These are phyloP conservation scores for Scomber scombrus DNA, from an alignment of 2,113 vertebrate species.

Conservation along the genomic window DNA sequence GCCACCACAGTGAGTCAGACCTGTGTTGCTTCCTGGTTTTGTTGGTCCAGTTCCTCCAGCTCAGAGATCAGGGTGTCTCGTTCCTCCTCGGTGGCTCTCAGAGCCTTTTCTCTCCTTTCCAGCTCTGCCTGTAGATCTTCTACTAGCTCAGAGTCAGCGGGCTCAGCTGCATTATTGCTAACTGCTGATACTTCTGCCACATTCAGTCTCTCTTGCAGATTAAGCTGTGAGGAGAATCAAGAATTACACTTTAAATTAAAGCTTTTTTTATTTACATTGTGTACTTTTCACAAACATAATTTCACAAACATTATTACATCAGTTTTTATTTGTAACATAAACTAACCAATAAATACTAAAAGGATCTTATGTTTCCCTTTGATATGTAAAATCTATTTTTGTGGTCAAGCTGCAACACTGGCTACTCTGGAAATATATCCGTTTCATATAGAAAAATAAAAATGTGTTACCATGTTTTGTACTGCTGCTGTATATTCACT, in stretches of 20 bases:
- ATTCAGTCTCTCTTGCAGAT: conserved; percentile 70
- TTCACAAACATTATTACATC: not conserved
- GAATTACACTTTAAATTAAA: not conserved
- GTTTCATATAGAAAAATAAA: not conserved
- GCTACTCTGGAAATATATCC: too few relatives aligned
- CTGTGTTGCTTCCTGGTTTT: conserved; percentile 96
- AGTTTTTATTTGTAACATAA: too few relatives aligned
- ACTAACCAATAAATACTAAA: too few relatives aligned
- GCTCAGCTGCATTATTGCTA: not conserved
- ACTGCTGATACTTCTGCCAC: conserved; percentile 44
- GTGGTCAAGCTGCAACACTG: too few relatives aligned
- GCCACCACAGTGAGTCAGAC: conserved; percentile 75
- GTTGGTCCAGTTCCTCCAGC: conserved; percentile 93
- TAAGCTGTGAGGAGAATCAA: conserved; percentile 48
- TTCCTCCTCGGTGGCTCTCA: conserved; percentile 86
- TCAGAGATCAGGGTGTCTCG: conserved; percentile 88
- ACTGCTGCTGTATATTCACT: not conserved
- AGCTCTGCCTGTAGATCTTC: conserved; percentile 85
- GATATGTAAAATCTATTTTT: too few relatives aligned
- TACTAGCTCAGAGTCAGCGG: conserved; percentile 67
- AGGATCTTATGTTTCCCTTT: too few relatives aligned
- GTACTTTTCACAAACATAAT: not conserved
- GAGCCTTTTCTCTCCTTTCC: conserved; percentile 83
- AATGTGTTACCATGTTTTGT: not conserved
- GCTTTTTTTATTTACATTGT: not conserved